Evolutionary conservation across 2,113 vertebrate species (phyloP), one percentile per base, ranked within the genome.

Genomic region (Syrrhaptes paradoxus): DNA sequence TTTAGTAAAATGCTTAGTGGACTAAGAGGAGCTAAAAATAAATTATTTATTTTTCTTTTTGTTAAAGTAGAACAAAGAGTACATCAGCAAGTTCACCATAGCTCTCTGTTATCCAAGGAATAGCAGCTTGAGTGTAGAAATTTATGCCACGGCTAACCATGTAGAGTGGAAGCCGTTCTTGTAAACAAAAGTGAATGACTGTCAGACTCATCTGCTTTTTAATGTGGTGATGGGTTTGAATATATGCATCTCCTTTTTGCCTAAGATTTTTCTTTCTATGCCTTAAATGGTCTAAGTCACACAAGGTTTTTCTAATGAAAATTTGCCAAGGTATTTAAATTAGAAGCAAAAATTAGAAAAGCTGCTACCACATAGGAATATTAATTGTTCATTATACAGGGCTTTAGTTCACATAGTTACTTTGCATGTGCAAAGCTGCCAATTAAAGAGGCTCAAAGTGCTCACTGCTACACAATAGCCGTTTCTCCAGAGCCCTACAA

Each of bases 371-470:
- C 90, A 58, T 15, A 84, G 85, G 92, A 95, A 95, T 96, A 95
- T 93, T 95, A 97, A 97, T 90, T 86, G 85, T 95, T 93, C 13
- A 6, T 92, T 94, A 74, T 63, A 59, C 65, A 59, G 71, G 72
- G 78, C 87, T 93, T 87, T 57, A 94, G 83, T 95, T 96, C 90
- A 67, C 85, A 25, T 80, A 52, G 93, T 92, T 92, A 52, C 54
- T 95, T 92, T 88, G 95, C 96, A 92, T 87, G 91, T 96, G 90
- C 86, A 96, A 89, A 93, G 93, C 93, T 94, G 92, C 83, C 93
- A 93, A 86, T 95, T 96, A 97, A 84, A 90, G 77, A 65, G 68
- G 58, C 83, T 92, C 49, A 28, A 10, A 96, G 93, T 84, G 65
- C 94, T 94, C 93, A 17, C 61, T 79, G 92, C 77, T 61, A 79